A percentile compares a stretch with the other conserved stretches of the same genome.
phyloP scores from a whole-genome alignment of 2,888 invertebrate genomes.

The Thymelicus acteon region DNA sequence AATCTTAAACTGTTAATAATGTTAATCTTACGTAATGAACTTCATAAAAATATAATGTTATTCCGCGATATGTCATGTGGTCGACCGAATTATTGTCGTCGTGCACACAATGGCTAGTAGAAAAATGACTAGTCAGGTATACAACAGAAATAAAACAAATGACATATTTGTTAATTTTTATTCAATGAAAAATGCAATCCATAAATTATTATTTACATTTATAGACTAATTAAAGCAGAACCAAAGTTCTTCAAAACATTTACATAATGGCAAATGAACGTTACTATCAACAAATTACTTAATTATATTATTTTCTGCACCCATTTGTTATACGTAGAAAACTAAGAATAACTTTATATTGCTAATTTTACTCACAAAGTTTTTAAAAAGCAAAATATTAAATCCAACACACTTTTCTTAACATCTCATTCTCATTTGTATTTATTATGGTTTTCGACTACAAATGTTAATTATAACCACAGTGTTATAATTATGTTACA shows the following conservation, averaged over 20 bases:
- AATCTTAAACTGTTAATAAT: too few relatives aligned
- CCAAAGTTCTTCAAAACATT: constrained; percentile 69
- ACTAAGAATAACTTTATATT: not conserved
- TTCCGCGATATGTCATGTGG: too few relatives aligned
- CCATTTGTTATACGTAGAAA: constrained; percentile 48
- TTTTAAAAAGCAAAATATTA: not conserved
- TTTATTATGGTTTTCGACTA: too few relatives aligned
- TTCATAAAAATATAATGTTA: too few relatives aligned
- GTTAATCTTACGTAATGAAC: too few relatives aligned
- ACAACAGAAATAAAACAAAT: constrained; percentile 39
- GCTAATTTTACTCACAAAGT: constrained; percentile 6
- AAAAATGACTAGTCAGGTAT: not conserved
- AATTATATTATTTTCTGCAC: constrained; percentile 29
- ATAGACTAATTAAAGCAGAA: constrained; percentile 79
- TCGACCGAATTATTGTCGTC: too few relatives aligned
- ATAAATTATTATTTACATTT: constrained; percentile 80
- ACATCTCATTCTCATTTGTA: too few relatives aligned
- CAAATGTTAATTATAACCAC: too few relatives aligned
- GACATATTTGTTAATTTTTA: constrained; percentile 70
- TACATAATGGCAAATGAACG: constrained; percentile 53
- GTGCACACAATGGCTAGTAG: too few relatives aligned
- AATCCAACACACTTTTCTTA: too few relatives aligned
- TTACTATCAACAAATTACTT: constrained; percentile 52
- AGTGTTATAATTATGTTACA: too few relatives aligned
- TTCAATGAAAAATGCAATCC: constrained; percentile 62